Evolutionary conservation across 2,113 vertebrate species (phyloP), one percentile per base, ranked within the genome.

Genomic region (Burhinus bistriatus): DNA sequence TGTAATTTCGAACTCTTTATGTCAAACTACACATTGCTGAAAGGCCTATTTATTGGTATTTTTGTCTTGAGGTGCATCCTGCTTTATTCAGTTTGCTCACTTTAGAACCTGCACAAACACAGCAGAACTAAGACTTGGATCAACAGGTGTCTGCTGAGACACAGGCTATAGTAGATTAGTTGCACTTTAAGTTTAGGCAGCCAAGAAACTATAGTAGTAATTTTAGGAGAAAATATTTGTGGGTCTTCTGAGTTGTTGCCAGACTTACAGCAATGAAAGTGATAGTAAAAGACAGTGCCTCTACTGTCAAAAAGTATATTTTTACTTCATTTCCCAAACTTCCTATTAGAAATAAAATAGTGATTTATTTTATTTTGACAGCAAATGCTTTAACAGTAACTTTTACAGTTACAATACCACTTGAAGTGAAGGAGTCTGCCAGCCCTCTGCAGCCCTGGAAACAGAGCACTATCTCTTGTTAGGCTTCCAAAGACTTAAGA

Each of bases 61-160:
- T 49, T 40, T 40, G 15, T 17, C 36, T 61, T 66, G 22, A 54
- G 40, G 32, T 49, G 52, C 20, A 51, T 47, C 18, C 9, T 40
- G 16, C 15, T 87, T 80, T 66, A 83, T 23, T 44, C n/a, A 34
- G 18, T 73, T 69, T 88, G 61, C n/a, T 91, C 22, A 45, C 5
- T 51, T 22, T 25, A 85, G 27, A 52, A 64, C 22, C 1, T 0
- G 15, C 0, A 0, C 17, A 72, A 75, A 83, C 21, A 26, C 2
- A 1, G 27, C 0, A 70, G 81, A 95, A 91, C 25, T 54, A 40
- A 57, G 34, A 55, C 12, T 36, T 54, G 5, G 20, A 95, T 44
- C 51, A 92, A 71, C 23, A 44, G 9, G 7, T 68, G 12, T 45
- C 82, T 90, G 18, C 47, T 65, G n/a, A 14, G 47, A 72, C 17